Evolutionary conservation across 2,797 vertebrate genomes (phyloP), one percentile per base, ranked within the genome.

Genomic region (Buphagus erythrorhynchus): DNA sequence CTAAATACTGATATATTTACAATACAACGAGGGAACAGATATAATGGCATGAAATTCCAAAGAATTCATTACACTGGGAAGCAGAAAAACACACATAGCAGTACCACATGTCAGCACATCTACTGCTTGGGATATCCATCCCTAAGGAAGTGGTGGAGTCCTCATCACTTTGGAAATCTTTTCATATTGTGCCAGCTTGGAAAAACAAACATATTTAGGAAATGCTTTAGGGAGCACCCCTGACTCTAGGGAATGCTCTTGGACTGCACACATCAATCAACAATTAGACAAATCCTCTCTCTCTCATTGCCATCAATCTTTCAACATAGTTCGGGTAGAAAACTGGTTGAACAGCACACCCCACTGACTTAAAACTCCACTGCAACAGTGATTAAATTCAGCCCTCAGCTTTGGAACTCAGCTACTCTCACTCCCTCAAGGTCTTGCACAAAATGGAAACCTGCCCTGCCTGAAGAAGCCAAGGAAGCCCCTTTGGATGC

Each of bases 271-370:
- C 31, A 16, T 9, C 46, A 73, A 73, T 45, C 52, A 42, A 58
- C 10, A 82, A 82, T 40, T 51, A n/a, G 68, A 79, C 36, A 88
- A 94, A 84, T 54, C 49, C 25, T 81, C 62, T 67, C 38, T 43
- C 31, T 79, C 57, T 24, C 19, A 25, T 14, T 59, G 40, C 25
- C 63, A 58, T 42, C 52, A 42, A 35, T n/a, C 54, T 79, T 66
- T 33, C 3, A 84, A 65, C 8, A 35, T 21, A 86, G 52, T 51
- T 81, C 6, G 2, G 49, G 16, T 11, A 76, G 69, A 88, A 95
- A 86, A 48, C 62, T 43, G 59, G 71, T 83, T 49, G 25, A 93
- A 96, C 33, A 97, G 93, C 95, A 89, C 95, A 93, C 69, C 72
- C 94, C 84, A 49, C 61, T 75, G 97, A 65, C 76, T 22, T 57